Percentiles rank a stretch among this genome's conserved stretches.
Evolutionary conservation across 35 echinoderm and acorn worm species (phyloP).

Genomic region (Apostichopus parvimensis): DNA sequence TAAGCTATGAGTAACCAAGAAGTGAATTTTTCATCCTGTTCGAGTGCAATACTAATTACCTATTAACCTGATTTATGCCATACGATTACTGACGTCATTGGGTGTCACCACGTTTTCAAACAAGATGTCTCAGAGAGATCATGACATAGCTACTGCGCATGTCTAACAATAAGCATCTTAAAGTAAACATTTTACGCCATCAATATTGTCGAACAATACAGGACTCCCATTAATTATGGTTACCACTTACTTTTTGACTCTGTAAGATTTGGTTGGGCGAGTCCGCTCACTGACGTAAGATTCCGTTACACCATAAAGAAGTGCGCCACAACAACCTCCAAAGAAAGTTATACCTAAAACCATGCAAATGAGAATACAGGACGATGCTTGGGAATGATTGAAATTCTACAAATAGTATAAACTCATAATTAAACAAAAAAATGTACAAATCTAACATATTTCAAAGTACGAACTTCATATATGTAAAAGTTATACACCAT

Average conservation of each 20-base stretch:
- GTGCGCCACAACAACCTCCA: conserved; percentile 74
- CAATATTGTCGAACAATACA: neutral
- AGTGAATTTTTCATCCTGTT: too few species aligned
- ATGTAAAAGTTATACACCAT: neutral
- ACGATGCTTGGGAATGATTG: too few species aligned
- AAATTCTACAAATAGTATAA: too few species aligned
- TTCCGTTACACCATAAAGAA: conserved; percentile 78
- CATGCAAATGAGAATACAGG: neutral
- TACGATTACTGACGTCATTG: too few species aligned
- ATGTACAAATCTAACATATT: neutral
- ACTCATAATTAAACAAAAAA: neutral
- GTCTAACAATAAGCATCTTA: too few species aligned
- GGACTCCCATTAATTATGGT: neutral
- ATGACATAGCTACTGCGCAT: too few species aligned
- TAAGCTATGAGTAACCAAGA: too few species aligned
- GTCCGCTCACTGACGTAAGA: conserved; percentile 17
- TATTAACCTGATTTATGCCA: too few species aligned
- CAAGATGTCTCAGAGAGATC: too few species aligned
- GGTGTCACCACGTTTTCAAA: too few species aligned
- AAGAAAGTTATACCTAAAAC: conserved; percentile 66
- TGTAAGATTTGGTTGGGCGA: conserved; percentile 48
- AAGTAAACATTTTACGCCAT: too few species aligned
- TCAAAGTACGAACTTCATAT: neutral
- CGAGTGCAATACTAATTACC: too few species aligned
- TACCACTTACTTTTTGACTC: conserved; percentile 54